Percentiles rank a stretch among this genome's conserved stretches.
Evolutionary conservation across 2,797 vertebrate genomes (phyloP).

Genomic region (Cichlasoma orientale): DNA sequence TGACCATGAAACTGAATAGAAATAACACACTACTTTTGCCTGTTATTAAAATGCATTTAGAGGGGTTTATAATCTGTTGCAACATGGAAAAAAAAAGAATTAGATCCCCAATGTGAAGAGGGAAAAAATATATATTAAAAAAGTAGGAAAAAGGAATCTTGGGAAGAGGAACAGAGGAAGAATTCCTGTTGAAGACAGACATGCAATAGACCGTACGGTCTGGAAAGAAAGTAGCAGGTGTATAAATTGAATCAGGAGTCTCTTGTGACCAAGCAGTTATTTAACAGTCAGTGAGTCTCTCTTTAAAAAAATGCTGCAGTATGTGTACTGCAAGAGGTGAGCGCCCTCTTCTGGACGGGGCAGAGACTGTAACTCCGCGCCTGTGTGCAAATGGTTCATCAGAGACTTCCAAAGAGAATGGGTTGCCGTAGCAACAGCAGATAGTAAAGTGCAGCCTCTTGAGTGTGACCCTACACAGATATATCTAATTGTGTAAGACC

Average conservation of each 20-base stretch:
- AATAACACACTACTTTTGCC: not conserved
- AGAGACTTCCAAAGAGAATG: slow-evolving; percentile 52
- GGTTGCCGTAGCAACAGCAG: slow-evolving; percentile 79
- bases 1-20: not conserved
- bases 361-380: slow-evolving; percentile 7
- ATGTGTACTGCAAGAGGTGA: slow-evolving; percentile 25
- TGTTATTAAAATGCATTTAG: not conserved
- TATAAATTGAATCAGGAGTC: not conserved
- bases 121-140: not conserved
- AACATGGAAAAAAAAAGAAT: no score
- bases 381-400: slow-evolving; percentile 16
- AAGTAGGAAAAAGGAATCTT: not conserved
- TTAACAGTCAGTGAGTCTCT: not conserved
- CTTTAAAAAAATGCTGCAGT: not conserved
- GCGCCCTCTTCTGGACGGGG: slow-evolving; percentile 60
- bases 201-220: not conserved
- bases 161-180: not conserved
- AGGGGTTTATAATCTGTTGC: not conserved
- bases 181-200: not conserved
- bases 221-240: not conserved
- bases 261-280: not conserved
- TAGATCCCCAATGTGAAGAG: no score
- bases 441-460: slow-evolving; percentile 63
- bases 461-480: slow-evolving; percentile 62
- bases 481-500: slow-evolving; percentile 58